These are phyloP conservation scores for Metacarcinus magister DNA, from an alignment of 2,888 invertebrate species.

Conservation along the genomic window DNA sequence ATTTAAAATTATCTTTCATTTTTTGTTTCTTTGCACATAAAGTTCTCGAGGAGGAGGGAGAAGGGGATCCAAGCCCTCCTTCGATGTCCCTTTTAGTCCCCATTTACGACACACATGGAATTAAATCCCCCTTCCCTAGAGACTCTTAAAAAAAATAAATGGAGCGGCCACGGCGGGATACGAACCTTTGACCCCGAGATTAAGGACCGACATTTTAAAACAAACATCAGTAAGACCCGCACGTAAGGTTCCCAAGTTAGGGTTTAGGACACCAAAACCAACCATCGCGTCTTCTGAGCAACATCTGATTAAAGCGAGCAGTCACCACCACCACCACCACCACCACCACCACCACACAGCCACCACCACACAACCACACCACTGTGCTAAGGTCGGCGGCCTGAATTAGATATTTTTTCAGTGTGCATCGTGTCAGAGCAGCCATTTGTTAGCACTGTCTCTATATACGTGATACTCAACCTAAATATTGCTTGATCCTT, in stretches of 20 bases:
- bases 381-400: too few relatives aligned
- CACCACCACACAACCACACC: too few relatives aligned
- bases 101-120: background rate
- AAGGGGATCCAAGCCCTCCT: background rate
- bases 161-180: too few relatives aligned
- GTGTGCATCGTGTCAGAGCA: too few relatives aligned
- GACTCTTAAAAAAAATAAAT: conserved; percentile 14
- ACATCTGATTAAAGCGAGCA: background rate
- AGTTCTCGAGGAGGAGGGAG: background rate
- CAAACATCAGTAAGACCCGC: background rate
- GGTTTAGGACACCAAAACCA: background rate
- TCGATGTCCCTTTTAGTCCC: background rate
- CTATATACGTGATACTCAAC: too few relatives aligned
- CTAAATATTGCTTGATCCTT: too few relatives aligned
- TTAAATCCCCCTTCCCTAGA: background rate
- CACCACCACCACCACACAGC: too few relatives aligned
- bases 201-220: background rate
- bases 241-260: background rate
- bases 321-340: too few relatives aligned
- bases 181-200: conserved; percentile 26
- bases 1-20: background rate
- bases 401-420: too few relatives aligned
- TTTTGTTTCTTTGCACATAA: background rate
- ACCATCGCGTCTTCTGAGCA: background rate
- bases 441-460: too few relatives aligned